Conservation (phyloP, 2,113 vertebrate species). For the Pangasianodon gigas region DNA sequence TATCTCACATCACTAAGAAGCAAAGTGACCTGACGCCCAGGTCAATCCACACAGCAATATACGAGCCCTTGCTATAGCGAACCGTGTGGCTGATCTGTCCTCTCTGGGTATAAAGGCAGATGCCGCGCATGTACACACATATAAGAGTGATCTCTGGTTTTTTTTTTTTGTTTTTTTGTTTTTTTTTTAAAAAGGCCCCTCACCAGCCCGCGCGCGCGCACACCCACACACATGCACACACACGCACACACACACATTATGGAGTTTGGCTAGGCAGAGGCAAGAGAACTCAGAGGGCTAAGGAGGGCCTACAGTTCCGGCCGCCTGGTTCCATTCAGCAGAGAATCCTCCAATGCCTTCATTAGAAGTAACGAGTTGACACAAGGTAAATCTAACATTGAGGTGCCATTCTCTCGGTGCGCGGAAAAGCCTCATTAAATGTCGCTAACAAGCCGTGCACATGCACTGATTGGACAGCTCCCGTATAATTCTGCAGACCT, state of each 20-base stretch:
- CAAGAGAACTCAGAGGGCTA: conserved; percentile 47
- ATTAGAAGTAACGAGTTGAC: conserved; percentile 99
- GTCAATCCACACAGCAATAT: not conserved
- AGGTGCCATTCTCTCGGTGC: conserved; percentile 88
- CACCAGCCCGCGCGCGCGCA: conserved; percentile 41
- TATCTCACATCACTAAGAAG: not conserved
- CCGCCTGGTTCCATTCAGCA: conserved; percentile 80
- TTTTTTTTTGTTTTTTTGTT: too few species aligned
- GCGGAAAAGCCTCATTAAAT: conserved; percentile 96
- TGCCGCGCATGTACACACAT: not conserved
- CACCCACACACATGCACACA: not conserved
- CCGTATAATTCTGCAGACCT: conserved; percentile 87
- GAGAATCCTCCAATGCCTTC: conserved; percentile 78
- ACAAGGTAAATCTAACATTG: conserved; percentile 93
- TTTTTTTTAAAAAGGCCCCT: not conserved
- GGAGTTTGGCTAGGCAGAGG: not conserved
- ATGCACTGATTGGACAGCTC: conserved; percentile 94
- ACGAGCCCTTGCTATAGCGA: not conserved
- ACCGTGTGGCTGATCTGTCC: conserved; percentile 12
- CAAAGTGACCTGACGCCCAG: not conserved
- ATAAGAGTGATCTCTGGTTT: not conserved
- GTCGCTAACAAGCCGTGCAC: conserved; percentile 99
- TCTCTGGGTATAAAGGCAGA: conserved; percentile 1
- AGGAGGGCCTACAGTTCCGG: conserved; percentile 68
- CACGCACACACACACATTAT: conserved; percentile 1